phyloP scores from a whole-genome alignment of 1,140 invertebrate species.

The Delia radicum region DNA sequence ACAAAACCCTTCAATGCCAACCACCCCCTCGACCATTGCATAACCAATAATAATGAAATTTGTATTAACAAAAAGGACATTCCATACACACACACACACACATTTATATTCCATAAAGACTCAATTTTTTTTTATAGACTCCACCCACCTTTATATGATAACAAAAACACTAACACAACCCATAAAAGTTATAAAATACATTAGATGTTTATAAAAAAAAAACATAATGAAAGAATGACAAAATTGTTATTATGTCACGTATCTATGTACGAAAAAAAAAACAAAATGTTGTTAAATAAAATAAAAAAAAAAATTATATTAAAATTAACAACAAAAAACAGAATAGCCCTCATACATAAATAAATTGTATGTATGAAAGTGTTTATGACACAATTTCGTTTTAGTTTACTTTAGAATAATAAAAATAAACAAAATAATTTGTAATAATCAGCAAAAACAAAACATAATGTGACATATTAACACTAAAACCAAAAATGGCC shows the following conservation, averaged over 20 bases:
- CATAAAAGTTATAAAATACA: neutral
- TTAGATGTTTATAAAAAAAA: neutral
- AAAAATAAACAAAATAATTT: no score
- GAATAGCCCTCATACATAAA: neutral
- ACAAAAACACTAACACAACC: neutral
- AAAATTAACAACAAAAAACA: neutral
- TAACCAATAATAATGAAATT: slow-evolving; percentile 15
- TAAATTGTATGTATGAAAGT: neutral
- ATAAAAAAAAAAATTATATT: neutral
- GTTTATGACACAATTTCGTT: slow-evolving; percentile 5
- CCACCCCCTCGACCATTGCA: neutral
- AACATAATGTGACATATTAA: no score
- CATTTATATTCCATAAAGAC: neutral
- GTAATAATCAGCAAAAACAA: no score
- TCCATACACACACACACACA: neutral
- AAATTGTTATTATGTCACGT: slow-evolving; percentile 12
- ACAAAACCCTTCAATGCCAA: neutral
- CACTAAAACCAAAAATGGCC: no score
- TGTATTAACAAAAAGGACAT: slow-evolving; percentile 5
- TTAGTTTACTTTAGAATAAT: neutral
- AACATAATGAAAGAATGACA: neutral
- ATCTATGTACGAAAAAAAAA: neutral
- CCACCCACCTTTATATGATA: neutral
- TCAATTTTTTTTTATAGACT: slow-evolving; percentile 4
- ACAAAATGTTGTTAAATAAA: neutral